Evolutionary conservation across 2,113 vertebrate species (phyloP), one percentile per base, ranked within the genome.

Genomic region (Eonycteris spelaea): DNA sequence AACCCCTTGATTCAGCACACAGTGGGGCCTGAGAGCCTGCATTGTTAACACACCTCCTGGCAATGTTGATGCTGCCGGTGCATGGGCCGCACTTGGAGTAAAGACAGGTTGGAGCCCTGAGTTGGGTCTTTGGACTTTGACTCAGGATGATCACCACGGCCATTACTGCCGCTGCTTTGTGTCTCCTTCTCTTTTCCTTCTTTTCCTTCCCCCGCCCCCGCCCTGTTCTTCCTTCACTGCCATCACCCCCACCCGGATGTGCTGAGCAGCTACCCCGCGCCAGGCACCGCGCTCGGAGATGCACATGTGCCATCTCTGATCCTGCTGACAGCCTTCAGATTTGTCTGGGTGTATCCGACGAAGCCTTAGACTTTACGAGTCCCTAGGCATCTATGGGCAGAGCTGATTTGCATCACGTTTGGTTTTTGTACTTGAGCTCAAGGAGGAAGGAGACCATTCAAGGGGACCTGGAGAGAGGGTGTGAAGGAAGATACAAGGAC

Each of bases 371-470:
- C 2, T 89, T 67, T 35, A 87, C 5, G 80, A 84, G 59, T 86
- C 96, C 90, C 87, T 19, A 15, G 94, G 79, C 12, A 28, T 55
- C 75, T 71, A 16, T 92, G 67, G 61, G 59, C 80, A 92, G 45
- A 51, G 75, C 53, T 61, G 86, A 95, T 96, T 94, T 87, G 74
- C 71, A 73, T 68, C 38, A 33, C 35, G 61, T 95, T 87, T 59
- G 68, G 61, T 74, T 91, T 95, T 38, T 38, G 35, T 70, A 30
- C 33, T 88, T 74, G 63, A 90, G 73, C 59, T 65, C 43, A 1
- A 7, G 53, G 78, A 90, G 45, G 59, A 91, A 67, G 51, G 92
- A 79, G 71, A 48, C 3, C 4, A 0, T 26, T 35, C 1, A 0
- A 21, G 33, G n/a, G 43, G 77, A 5, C 9, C 55, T 16, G 67